These are phyloP conservation scores for Hemibagrus wyckioides DNA, from an alignment of 2,113 vertebrate species.

Conservation along the genomic window DNA sequence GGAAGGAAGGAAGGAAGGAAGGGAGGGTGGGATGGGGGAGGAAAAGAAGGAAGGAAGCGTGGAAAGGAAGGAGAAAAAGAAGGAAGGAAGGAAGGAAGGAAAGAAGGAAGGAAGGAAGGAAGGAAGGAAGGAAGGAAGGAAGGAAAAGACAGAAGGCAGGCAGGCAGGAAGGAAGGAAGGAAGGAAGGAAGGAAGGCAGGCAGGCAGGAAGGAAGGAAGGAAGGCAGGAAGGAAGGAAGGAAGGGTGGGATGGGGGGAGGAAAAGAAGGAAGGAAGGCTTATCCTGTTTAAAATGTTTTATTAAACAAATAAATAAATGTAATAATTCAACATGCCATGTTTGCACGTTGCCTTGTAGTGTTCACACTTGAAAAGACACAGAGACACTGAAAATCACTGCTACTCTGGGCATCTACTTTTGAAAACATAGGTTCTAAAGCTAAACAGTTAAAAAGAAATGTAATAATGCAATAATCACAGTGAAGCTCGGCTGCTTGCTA, in stretches of 20 bases:
- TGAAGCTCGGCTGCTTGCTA: background rate
- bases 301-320: background rate
- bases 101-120: too few relatives aligned
- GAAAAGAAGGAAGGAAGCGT: too few relatives aligned
- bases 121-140: background rate
- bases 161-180: background rate
- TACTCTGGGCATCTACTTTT: background rate
- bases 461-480: background rate
- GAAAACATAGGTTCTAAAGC: background rate
- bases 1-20: too few relatives aligned
- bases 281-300: too few relatives aligned
- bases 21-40: too few relatives aligned
- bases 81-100: too few relatives aligned
- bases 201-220: too few relatives aligned
- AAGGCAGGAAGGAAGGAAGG: background rate
- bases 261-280: too few relatives aligned
- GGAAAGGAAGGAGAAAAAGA: too few relatives aligned
- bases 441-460: background rate
- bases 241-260: background rate
- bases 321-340: background rate
- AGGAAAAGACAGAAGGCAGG: background rate
- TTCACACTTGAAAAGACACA: background rate
- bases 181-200: background rate
- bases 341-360: background rate
- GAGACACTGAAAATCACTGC: too few relatives aligned